Conservation (phyloP, 2,113 vertebrate species). For the Chionis minor region DNA sequence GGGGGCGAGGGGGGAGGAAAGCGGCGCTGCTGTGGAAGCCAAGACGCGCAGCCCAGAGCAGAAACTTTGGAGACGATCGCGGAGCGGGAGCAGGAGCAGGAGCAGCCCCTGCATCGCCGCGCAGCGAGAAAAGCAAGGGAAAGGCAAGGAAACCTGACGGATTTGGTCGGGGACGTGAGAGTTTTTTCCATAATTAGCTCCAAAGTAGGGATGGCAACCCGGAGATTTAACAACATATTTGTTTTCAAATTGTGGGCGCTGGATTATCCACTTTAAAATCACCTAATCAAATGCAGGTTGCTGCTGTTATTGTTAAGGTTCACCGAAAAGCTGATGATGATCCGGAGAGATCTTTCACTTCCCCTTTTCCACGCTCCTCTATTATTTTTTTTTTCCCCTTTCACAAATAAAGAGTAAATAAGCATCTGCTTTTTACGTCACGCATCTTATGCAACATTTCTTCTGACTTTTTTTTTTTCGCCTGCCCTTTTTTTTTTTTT, state of each 20-base stretch:
- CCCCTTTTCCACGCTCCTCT: conserved; percentile 8
- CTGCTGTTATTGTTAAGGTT: conserved; percentile 20
- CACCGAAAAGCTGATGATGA: conserved; percentile 46
- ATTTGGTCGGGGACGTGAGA: not conserved
- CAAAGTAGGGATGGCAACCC: not conserved
- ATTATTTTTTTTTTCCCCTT: not conserved
- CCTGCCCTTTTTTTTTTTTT: not conserved
- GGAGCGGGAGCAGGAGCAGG: not conserved
- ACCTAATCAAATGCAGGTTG: conserved; percentile 46
- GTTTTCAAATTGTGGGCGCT: not conserved
- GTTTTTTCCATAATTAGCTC: not conserved
- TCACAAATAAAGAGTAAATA: conserved; percentile 53
- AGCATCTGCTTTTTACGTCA: conserved; percentile 58
- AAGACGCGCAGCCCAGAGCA: not conserved
- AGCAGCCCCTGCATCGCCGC: not conserved
- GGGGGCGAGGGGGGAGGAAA: not conserved
- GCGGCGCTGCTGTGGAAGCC: not conserved
- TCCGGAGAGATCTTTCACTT: conserved; percentile 23
- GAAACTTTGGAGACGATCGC: conserved; percentile 42
- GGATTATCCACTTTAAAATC: conserved; percentile 2
- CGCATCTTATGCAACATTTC: conserved; percentile 48
- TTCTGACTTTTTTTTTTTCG: not conserved
- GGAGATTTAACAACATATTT: not conserved
- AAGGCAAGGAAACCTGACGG: not conserved
- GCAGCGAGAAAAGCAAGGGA: not conserved